Evolutionary conservation across 1,140 invertebrate genomes (phyloP).

Genomic region (Pogonomyrmex barbatus): DNA sequence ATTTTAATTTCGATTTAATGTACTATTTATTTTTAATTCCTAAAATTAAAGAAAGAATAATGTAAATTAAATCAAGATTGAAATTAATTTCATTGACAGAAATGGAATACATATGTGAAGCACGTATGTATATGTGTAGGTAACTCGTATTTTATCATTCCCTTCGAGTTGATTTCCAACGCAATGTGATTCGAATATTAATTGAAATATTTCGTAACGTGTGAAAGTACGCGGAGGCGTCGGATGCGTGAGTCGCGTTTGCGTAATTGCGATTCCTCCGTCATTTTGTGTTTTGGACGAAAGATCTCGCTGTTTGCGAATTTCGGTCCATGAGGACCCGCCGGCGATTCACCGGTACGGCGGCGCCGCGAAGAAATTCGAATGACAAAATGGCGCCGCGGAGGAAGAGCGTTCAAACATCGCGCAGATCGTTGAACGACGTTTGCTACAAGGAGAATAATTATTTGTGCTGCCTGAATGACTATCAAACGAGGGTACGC

Average conservation of each 20-base stretch:
- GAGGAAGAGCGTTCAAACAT: slow-evolving; percentile 74
- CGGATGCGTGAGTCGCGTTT: neutral
- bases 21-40: too few species aligned
- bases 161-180: slow-evolving; percentile 8
- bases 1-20: too few species aligned
- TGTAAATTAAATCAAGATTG: too few species aligned
- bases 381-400: slow-evolving; percentile 81
- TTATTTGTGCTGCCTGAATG: slow-evolving; percentile 82
- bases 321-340: neutral
- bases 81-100: too few species aligned
- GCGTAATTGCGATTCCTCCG: neutral
- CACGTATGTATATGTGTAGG: neutral
- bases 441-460: slow-evolving; percentile 81
- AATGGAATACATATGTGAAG: too few species aligned
- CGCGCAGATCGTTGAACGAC: slow-evolving; percentile 57
- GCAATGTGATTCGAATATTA: neutral
- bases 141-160: neutral
- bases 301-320: neutral
- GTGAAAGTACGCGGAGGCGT: neutral
- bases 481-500: slow-evolving; percentile 82
- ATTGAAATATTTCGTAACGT: slow-evolving; percentile 3
- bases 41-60: too few species aligned
- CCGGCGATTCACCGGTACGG: neutral
- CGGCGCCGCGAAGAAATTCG: slow-evolving; percentile 6
- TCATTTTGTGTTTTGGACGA: too few species aligned